Conservation (phyloP, 1,140 invertebrate genomes). For the Tyrophagus putrescentiae region DNA sequence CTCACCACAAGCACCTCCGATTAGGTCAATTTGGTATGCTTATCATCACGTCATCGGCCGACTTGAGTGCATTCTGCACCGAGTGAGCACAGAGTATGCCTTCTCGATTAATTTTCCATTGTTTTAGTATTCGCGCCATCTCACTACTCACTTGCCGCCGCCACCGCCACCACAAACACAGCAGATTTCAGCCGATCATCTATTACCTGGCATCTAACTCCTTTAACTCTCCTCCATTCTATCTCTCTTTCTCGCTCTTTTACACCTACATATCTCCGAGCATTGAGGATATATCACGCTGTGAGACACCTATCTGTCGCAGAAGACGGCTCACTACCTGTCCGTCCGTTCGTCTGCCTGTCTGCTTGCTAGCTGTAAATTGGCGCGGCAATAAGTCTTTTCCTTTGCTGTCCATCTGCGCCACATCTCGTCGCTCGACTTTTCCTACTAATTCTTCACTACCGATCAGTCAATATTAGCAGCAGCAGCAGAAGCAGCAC, state of each 20-base stretch:
- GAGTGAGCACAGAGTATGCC: too few relatives aligned
- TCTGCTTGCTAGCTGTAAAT: neutral
- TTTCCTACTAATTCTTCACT: too few relatives aligned
- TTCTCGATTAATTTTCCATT: conserved; percentile 12
- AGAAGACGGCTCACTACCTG: too few relatives aligned
- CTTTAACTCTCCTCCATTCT: neutral
- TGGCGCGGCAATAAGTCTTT: conserved; percentile 4
- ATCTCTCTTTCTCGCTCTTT: neutral
- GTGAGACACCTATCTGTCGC: too few relatives aligned
- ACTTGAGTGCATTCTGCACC: too few relatives aligned
- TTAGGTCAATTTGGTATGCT: conserved; percentile 13
- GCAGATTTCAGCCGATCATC: conserved; percentile 5
- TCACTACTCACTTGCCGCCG: too few relatives aligned
- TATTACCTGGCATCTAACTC: conserved; percentile 7
- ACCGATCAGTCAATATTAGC: conserved; percentile 13
- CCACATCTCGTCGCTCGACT: too few relatives aligned
- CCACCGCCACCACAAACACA: too few relatives aligned
- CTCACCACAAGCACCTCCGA: too few relatives aligned
- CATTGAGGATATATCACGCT: conserved; percentile 12
- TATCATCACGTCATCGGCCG: neutral
- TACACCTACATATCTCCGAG: neutral
- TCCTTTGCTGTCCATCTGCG: too few relatives aligned
- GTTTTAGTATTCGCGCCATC: too few relatives aligned
- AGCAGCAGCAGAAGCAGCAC: neutral
- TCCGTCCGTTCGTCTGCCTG: conserved; percentile 1